Evolutionary conservation across 2,797 vertebrate genomes (phyloP).

Genomic region (Tragelaphus oryx): DNA sequence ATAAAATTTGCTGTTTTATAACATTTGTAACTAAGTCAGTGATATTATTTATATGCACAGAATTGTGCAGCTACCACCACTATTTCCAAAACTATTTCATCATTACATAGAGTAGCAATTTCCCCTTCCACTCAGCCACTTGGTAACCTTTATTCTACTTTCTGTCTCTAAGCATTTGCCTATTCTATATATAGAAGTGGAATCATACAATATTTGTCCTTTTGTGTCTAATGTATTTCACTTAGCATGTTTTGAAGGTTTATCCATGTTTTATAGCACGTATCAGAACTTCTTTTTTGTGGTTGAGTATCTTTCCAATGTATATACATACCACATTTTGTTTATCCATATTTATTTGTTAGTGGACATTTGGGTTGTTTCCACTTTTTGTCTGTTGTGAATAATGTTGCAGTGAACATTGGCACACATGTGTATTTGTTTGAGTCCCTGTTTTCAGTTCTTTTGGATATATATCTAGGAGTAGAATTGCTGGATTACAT

Average conservation of each 20-base stretch:
- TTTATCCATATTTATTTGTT: neutral
- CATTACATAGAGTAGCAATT: neutral
- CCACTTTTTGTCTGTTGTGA: neutral
- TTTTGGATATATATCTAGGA: neutral
- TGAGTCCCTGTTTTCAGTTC: neutral
- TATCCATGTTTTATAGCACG: neutral
- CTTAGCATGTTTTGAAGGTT: neutral
- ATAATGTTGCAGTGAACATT: neutral
- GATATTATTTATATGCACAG: neutral
- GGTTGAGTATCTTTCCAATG: neutral
- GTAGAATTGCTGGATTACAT: neutral
- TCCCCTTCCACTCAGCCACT: neutral
- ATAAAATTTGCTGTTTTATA: neutral
- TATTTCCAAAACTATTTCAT: neutral
- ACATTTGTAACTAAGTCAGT: neutral
- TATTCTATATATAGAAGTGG: neutral
- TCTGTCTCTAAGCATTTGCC: neutral
- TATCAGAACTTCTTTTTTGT: slow-evolving; percentile 25
- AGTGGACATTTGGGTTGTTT: neutral
- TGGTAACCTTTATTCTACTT: neutral
- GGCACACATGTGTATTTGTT: neutral
- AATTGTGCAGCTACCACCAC: neutral
- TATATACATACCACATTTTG: neutral
- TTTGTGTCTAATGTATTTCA: neutral
- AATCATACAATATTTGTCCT: neutral